Evolutionary conservation across 1,140 invertebrate species (phyloP).

Genomic region (Cecropterus lyciades): DNA sequence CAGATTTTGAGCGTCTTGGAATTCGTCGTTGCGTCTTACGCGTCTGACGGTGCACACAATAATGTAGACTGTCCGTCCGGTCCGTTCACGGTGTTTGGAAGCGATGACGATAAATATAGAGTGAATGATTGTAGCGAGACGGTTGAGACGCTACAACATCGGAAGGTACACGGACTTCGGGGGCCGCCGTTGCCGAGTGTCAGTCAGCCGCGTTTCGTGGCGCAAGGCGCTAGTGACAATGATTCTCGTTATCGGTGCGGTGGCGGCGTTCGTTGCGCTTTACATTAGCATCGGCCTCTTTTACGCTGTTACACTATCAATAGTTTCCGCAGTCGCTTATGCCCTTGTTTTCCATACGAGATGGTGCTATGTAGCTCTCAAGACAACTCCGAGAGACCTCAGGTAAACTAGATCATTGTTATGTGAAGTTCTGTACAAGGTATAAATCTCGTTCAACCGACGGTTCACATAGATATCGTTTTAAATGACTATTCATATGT

Average conservation of each 20-base stretch:
- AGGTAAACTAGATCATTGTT: constrained; percentile 80
- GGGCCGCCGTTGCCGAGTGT: constrained; percentile 44
- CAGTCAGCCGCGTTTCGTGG: constrained; percentile 71
- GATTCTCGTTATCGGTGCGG: constrained; percentile 48
- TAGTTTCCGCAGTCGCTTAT: constrained; percentile 53
- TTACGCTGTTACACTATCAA: constrained; percentile 57
- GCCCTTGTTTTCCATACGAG: constrained; percentile 70
- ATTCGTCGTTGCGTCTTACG: neutral
- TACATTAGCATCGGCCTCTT: constrained; percentile 57
- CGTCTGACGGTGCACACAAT: neutral
- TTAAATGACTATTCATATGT: constrained; percentile 13
- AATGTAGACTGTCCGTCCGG: neutral
- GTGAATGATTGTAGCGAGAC: constrained; percentile 22
- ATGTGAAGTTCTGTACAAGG: constrained; percentile 17
- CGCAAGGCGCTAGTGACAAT: constrained; percentile 63
- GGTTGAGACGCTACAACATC: neutral
- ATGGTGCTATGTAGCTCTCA: constrained; percentile 89
- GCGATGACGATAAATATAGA: neutral
- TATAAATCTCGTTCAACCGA: constrained; percentile 25
- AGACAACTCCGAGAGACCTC: constrained; percentile 89
- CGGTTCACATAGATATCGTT: neutral
- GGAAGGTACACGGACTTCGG: constrained; percentile 29
- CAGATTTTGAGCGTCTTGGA: too few species aligned
- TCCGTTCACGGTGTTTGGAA: neutral
- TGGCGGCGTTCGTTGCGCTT: constrained; percentile 53